A percentile compares a stretch with the other conserved stretches of the same genome.
Evolutionary conservation across 1,140 invertebrate genomes (phyloP).

Genomic region (Drosophila trapezifrons): DNA sequence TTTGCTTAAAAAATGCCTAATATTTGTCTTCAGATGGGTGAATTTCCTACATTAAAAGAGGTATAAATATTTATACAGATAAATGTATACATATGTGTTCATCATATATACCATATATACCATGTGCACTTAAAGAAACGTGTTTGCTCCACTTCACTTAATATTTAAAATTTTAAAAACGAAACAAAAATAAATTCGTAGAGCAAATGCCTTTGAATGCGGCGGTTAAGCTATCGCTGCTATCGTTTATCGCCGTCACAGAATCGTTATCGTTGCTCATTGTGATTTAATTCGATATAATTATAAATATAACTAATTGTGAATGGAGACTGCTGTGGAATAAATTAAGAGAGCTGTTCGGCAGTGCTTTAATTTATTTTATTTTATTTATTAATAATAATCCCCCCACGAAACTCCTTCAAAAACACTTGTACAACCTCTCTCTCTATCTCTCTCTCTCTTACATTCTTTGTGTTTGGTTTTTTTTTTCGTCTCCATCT

Average conservation of each 20-base stretch:
- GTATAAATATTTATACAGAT: neutral
- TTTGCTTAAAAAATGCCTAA: neutral
- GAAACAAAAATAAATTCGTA: neutral
- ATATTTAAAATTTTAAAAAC: neutral
- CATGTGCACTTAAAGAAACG: neutral
- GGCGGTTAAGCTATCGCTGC: constrained; percentile 1
- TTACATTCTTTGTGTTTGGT: constrained; percentile 37
- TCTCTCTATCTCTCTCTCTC: constrained; percentile 27
- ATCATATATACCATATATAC: constrained; percentile 4
- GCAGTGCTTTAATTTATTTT: constrained; percentile 14
- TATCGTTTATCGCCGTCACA: constrained; percentile 23
- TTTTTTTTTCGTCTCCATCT: constrained; percentile 21
- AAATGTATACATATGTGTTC: constrained; percentile 1
- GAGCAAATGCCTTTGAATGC: constrained; percentile 4
- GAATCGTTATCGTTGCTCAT: constrained; percentile 37
- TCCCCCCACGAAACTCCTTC: constrained; percentile 6
- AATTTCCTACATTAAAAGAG: neutral
- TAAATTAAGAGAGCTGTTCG: neutral
- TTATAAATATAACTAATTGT: neutral
- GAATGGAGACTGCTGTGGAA: neutral
- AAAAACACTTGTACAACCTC: constrained; percentile 40
- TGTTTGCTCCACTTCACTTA: neutral
- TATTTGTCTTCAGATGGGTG: neutral
- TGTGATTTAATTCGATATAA: constrained; percentile 35
- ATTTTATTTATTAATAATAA: constrained; percentile 13